These are phyloP conservation scores for Acanthurus lineatus DNA, from an alignment of 2,797 vertebrate genomes.

Conservation along the genomic window DNA sequence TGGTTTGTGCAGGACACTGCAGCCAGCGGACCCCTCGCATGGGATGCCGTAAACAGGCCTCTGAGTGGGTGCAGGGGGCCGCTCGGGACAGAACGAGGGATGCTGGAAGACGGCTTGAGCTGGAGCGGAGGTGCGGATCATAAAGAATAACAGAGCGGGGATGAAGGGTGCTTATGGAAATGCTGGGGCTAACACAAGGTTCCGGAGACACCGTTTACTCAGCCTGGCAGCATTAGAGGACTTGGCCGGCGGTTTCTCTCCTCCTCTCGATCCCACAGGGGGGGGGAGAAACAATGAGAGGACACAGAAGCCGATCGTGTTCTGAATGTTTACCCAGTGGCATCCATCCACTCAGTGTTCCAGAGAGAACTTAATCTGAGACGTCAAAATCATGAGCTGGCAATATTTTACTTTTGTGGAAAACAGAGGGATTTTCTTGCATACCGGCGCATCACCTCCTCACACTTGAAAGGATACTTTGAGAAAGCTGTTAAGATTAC, in stretches of 20 bases:
- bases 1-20: conserved; percentile 26
- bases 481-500: conserved; percentile 39
- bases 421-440: conserved; percentile 13
- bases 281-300: conserved; percentile 45
- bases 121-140: conserved; percentile 77
- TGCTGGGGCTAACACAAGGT: conserved; percentile 73
- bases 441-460: conserved; percentile 11
- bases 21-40: background rate
- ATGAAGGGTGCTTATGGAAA: conserved; percentile 78
- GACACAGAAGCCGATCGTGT: conserved; percentile 51
- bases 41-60: conserved; percentile 19
- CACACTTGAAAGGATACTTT: conserved; percentile 19
- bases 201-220: conserved; percentile 79
- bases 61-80: conserved; percentile 23
- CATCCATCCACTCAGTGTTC: conserved; percentile 17
- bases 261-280: conserved; percentile 26
- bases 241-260: conserved; percentile 48
- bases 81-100: conserved; percentile 52
- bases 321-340: conserved; percentile 30
- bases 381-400: conserved; percentile 33
- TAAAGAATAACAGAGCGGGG: conserved; percentile 77
- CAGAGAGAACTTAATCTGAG: conserved; percentile 33
- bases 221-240: conserved; percentile 76
- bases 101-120: conserved; percentile 68
- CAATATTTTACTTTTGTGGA: conserved; percentile 21